Evolutionary conservation across 2,113 vertebrate genomes (phyloP), one percentile per base, ranked within the genome.

Genomic region (Morone saxatilis): DNA sequence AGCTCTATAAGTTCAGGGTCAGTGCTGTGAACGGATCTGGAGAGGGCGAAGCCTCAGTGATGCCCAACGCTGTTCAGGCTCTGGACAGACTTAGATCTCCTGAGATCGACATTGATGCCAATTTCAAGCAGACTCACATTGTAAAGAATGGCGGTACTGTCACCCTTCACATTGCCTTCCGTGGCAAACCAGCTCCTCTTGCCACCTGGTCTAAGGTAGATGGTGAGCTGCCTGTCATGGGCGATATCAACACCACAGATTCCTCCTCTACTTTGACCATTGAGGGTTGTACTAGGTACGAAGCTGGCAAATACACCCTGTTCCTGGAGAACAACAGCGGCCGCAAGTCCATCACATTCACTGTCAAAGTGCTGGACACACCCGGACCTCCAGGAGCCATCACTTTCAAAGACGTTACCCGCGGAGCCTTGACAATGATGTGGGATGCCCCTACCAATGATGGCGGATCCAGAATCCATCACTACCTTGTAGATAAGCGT

Each of bases 1-100:
- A 99, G 90, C 96, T 98, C 79, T 99, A 99, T 91, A 99, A 97
- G 94, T 99, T 99, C 93, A 96, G 98, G 80, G 97, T 99, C 12
- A 97, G 96, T 87, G 98, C 98, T 36, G 93, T 99, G 61, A 99
- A 99, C 71, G 96, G 96, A 76, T 96, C 96, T 48, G 98, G 98
- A 61, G 96, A 96, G 93, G 98, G 98, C 72, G 98, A 99, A 84
- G 93, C 96, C 63, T 97, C 97, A 10, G 96, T 97, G 92, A 90
- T 97, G 74, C 71, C 97, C n/a, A 96, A 95, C 65, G 83, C 96
- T 47, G 96, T 99, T 74, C 97, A 97, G 94, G 95, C 98, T 0
- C 76, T 97, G 75, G 98, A 99, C 88, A 96, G 97, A 83, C 95
- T 99, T 66, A 96, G 95, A 25, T 96, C 97, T 77, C 98, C 98